Conservation (phyloP, 2,797 vertebrate genomes). For the Spizella passerina region DNA sequence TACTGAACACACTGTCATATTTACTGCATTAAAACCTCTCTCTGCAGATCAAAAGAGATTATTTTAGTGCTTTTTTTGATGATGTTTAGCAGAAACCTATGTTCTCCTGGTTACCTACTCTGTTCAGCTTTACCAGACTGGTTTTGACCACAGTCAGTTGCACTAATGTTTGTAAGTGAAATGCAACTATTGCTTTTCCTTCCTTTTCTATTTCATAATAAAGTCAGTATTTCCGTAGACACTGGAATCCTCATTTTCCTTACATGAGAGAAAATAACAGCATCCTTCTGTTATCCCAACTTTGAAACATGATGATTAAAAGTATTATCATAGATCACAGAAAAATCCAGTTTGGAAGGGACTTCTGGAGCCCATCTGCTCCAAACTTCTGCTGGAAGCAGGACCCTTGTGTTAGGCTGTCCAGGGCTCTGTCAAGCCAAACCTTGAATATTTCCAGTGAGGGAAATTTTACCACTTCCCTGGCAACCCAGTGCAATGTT, state of each 20-base stretch:
- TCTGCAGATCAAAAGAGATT: neutral
- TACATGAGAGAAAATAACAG: constrained; percentile 9
- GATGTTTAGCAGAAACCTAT: neutral
- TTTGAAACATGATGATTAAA: neutral
- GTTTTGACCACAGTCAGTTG: neutral
- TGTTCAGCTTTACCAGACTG: neutral
- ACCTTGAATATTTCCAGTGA: neutral
- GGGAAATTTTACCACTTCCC: neutral
- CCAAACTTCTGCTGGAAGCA: neutral
- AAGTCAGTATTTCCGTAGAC: neutral
- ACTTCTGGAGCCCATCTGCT: constrained; percentile 33
- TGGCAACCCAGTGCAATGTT: neutral
- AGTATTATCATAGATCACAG: neutral
- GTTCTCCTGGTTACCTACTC: neutral
- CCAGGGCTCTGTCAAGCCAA: neutral
- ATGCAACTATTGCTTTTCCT: constrained; percentile 10
- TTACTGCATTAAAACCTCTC: neutral
- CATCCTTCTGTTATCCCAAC: neutral
- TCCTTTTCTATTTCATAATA: constrained; percentile 5
- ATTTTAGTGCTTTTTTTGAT: neutral
- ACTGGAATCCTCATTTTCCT: constrained; percentile 26
- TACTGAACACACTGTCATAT: neutral
- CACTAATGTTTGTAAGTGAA: neutral
- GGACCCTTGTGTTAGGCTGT: neutral
- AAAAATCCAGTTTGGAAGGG: neutral